phyloP scores from a whole-genome alignment of 2,113 vertebrate species.

The Phrynosoma platyrhinos region DNA sequence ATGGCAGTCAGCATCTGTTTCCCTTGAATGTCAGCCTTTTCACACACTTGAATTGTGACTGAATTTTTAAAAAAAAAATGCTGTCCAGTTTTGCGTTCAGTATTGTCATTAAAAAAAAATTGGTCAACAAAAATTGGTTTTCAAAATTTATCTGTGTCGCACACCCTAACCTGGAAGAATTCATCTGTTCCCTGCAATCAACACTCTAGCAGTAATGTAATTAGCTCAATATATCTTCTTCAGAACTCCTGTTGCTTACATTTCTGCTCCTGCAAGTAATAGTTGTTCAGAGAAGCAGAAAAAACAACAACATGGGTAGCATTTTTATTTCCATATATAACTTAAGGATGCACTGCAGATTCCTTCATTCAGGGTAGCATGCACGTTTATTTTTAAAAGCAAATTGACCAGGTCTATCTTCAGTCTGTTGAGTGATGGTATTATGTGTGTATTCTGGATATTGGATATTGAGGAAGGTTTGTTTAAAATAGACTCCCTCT shows the following conservation, averaged over 20 bases:
- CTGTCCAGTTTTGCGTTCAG: not conserved
- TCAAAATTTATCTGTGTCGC: conserved; percentile 22
- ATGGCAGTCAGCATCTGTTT: not conserved
- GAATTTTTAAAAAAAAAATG: not conserved
- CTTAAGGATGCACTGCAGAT: not conserved
- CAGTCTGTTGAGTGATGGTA: conserved; percentile 13
- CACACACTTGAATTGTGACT: not conserved
- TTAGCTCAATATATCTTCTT: not conserved
- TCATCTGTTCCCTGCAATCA: not conserved
- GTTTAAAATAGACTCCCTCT: conserved; percentile 14
- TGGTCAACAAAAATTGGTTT: not conserved
- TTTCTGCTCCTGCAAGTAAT: conserved; percentile 24
- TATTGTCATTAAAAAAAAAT: not conserved
- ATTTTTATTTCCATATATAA: not conserved
- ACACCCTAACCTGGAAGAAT: not conserved
- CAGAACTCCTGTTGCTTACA: conserved; percentile 15
- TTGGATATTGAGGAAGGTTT: conserved; percentile 29
- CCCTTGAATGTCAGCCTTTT: not conserved
- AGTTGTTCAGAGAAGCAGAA: conserved; percentile 11
- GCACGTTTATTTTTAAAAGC: not conserved
- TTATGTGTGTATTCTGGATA: conserved; percentile 13
- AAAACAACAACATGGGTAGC: not conserved
- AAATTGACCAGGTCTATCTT: conserved; percentile 67
- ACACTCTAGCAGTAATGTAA: conserved; percentile 38
- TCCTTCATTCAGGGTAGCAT: not conserved